Conservation (phyloP, 2,888 invertebrate species). For the Dendrolimus pini region DNA sequence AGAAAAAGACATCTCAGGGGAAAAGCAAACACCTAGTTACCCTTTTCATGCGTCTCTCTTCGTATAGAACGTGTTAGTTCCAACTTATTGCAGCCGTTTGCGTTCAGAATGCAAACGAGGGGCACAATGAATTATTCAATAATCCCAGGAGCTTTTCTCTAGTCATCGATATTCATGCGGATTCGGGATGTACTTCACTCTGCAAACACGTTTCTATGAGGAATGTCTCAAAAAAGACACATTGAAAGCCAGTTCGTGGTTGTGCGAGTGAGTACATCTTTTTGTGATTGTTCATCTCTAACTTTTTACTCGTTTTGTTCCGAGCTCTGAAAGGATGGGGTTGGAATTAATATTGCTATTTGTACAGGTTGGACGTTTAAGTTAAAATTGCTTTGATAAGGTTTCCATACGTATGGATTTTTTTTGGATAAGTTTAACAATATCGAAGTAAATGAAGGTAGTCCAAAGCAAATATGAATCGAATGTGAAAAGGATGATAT, state of each 20-base stretch:
- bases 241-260: not conserved
- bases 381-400: too few species aligned
- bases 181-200: not conserved
- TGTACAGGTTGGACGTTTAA: too few species aligned
- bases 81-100: slow-evolving; percentile 16
- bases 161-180: slow-evolving; percentile 24
- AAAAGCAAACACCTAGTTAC: not conserved
- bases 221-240: not conserved
- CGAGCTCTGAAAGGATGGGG: too few species aligned
- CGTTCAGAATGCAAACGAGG: slow-evolving; percentile 21
- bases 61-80: slow-evolving; percentile 8
- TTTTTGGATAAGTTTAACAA: too few species aligned
- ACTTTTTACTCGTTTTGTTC: too few species aligned
- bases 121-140: slow-evolving; percentile 24
- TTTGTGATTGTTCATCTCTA: too few species aligned
- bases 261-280: not conserved
- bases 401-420: too few species aligned
- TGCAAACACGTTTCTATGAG: not conserved
- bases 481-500: too few species aligned
- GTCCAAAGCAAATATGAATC: too few species aligned
- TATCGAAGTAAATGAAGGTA: too few species aligned
- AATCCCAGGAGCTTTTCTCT: slow-evolving; percentile 19
- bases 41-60: not conserved
- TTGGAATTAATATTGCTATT: too few species aligned
- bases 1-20: not conserved